phyloP scores from a whole-genome alignment of 2,797 vertebrate species.

The Heteromormyrus szaboi region DNA sequence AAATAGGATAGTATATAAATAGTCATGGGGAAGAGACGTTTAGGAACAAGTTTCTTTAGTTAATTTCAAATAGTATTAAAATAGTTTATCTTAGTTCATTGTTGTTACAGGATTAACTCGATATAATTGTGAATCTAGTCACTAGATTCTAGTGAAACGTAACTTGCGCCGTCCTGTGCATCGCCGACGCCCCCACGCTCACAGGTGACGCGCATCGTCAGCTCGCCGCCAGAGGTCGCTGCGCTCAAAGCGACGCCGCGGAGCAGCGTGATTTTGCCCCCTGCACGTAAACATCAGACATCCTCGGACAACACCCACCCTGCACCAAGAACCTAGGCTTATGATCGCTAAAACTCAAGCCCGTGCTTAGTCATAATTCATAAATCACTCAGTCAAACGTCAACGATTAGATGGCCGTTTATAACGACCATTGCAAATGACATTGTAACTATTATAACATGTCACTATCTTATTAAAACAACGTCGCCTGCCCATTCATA shows the following conservation, averaged over 20 bases:
- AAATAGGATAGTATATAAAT: neutral
- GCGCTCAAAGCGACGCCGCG: neutral
- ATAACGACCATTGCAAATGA: neutral
- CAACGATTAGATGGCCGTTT: neutral
- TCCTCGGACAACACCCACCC: conserved; percentile 7
- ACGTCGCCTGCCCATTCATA: neutral
- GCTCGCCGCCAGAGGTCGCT: neutral
- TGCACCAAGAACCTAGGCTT: neutral
- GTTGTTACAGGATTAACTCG: neutral
- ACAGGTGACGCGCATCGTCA: neutral
- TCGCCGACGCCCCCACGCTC: neutral
- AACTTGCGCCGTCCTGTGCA: neutral
- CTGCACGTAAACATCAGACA: conserved; percentile 2
- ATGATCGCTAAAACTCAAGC: neutral
- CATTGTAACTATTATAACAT: neutral
- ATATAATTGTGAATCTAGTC: neutral
- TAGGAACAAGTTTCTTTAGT: neutral
- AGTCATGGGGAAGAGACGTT: neutral
- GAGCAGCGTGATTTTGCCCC: neutral
- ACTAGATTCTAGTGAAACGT: neutral
- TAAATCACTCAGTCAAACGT: neutral
- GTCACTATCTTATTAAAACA: neutral
- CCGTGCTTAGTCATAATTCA: neutral
- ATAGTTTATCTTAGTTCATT: neutral
- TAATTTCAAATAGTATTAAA: neutral